Percentiles rank a stretch among this genome's conserved stretches.
These are phyloP conservation scores for Patella depressa DNA, from an alignment of 2,888 invertebrate genomes.

Conservation along the genomic window DNA sequence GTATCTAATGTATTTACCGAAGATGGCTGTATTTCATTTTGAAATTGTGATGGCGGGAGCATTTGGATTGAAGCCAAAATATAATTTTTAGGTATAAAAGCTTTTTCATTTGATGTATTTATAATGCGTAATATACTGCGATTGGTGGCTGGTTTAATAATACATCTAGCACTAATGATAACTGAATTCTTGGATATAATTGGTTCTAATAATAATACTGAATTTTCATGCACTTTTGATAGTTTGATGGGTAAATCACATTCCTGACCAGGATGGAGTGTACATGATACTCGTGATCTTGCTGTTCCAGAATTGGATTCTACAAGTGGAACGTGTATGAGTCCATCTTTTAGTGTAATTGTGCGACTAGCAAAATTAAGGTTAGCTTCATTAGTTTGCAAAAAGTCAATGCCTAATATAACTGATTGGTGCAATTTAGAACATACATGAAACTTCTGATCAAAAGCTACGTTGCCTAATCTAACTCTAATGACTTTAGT, in stretches of 20 bases:
- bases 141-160: not conserved
- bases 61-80: slow-evolving; percentile 29
- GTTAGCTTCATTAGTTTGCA: slow-evolving; percentile 27
- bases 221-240: not conserved
- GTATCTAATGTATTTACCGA: not conserved
- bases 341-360: slow-evolving; percentile 4
- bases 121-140: slow-evolving; percentile 18
- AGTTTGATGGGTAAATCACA: not conserved
- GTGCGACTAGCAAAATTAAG: slow-evolving; percentile 28
- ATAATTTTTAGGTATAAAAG: slow-evolving; percentile 25
- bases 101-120: slow-evolving; percentile 29
- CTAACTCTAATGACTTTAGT: too few relatives aligned
- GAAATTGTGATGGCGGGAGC: not conserved
- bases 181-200: too few relatives aligned
- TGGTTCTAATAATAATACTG: not conserved
- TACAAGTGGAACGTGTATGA: not conserved
- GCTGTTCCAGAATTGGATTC: not conserved
- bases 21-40: slow-evolving; percentile 16
- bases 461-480: not conserved
- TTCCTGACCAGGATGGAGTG: not conserved
- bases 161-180: slow-evolving; percentile 8
- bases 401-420: slow-evolving; percentile 36
- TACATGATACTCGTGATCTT: not conserved
- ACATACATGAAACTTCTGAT: slow-evolving; percentile 22
- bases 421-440: slow-evolving; percentile 8